phyloP scores from a whole-genome alignment of 2,797 vertebrate species.

The Falco concolor region DNA sequence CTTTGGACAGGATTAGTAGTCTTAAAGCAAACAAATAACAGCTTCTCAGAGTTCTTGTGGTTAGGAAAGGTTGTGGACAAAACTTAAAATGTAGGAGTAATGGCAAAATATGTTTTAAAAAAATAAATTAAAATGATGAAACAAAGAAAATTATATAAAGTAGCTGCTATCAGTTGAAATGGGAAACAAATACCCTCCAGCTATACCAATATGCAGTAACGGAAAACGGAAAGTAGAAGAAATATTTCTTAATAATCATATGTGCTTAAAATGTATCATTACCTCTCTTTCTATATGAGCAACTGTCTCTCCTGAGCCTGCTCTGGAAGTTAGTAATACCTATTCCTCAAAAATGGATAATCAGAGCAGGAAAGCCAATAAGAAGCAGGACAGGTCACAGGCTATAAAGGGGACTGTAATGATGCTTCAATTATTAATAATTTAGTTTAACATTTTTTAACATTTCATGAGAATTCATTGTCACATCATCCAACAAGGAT shows the following conservation, averaged over 20 bases:
- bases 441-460: neutral
- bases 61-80: neutral
- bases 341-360: neutral
- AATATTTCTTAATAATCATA: neutral
- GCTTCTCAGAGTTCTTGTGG: neutral
- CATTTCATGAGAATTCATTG: conserved; percentile 16
- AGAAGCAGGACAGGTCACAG: neutral
- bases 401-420: neutral
- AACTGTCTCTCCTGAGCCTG: neutral
- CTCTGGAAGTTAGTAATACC: neutral
- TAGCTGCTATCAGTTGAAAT: neutral
- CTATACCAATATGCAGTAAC: neutral
- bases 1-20: neutral
- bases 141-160: neutral
- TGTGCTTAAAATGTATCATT: neutral
- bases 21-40: neutral
- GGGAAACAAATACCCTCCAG: neutral
- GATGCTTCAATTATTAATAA: neutral
- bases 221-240: neutral
- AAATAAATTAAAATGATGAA: neutral
- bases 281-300: neutral
- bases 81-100: neutral
- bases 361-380: neutral
- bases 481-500: neutral
- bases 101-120: neutral